These are phyloP conservation scores for Pyrocephalus nanus DNA, from an alignment of 2,797 vertebrate species.

Conservation along the genomic window DNA sequence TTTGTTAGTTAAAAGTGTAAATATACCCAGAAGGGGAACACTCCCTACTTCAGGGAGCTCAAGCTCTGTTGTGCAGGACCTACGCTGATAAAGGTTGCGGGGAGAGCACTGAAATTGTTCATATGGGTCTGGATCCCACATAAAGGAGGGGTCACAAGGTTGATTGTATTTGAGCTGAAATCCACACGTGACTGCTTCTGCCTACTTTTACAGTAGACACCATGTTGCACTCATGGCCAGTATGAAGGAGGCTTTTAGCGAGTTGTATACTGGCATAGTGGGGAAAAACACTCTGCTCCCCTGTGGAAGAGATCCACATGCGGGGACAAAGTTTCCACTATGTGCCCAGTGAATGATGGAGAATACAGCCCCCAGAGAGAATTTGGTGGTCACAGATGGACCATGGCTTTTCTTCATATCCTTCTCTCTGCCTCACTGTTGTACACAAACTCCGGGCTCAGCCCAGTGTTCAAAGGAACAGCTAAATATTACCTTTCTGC, in stretches of 20 bases:
- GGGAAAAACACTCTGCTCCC: not conserved
- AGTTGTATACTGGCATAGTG: rapidly evolving
- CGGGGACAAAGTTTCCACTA: not conserved
- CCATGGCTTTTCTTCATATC: not conserved
- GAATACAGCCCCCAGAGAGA: not conserved
- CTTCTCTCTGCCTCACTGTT: not conserved
- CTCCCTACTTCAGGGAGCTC: not conserved
- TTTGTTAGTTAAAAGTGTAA: not conserved
- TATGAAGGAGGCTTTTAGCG: not conserved
- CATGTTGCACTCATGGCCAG: too few species aligned
- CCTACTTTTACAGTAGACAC: not conserved
- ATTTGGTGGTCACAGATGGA: not conserved
- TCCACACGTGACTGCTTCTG: not conserved
- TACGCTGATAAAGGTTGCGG: not conserved
- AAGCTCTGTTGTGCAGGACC: not conserved
- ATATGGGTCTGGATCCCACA: rapidly evolving
- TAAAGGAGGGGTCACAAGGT: not conserved
- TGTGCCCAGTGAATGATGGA: not conserved
- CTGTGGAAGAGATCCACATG: not conserved
- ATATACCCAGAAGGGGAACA: not conserved
- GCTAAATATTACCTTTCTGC: not conserved
- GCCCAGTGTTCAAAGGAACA: not conserved
- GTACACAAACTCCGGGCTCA: not conserved
- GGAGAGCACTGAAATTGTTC: not conserved
- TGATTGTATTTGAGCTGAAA: not conserved